Conservation (phyloP, 2,888 invertebrate genomes). For the Lobophora halterata region DNA sequence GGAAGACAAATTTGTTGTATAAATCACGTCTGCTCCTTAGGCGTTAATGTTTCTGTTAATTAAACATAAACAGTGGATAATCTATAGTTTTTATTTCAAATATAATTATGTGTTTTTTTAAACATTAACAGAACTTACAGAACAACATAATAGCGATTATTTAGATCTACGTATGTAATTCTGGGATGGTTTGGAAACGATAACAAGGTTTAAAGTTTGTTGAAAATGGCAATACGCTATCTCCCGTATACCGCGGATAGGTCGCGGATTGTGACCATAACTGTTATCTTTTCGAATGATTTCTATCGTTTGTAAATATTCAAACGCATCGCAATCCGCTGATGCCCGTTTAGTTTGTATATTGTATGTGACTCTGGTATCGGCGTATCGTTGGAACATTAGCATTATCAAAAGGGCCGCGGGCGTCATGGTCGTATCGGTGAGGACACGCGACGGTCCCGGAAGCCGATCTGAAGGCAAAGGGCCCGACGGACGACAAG, state of each 20-base stretch:
- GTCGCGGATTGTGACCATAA: conserved; percentile 50
- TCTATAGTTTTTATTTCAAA: too few relatives aligned
- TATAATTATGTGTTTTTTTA: too few relatives aligned
- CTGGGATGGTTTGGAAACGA: conserved; percentile 36
- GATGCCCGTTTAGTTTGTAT: conserved; percentile 64
- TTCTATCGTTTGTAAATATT: conserved; percentile 52
- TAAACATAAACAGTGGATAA: conserved; percentile 41
- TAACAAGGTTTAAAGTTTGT: conserved; percentile 13
- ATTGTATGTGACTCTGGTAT: conserved; percentile 70
- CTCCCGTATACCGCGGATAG: conserved; percentile 33
- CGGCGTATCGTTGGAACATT: conserved; percentile 68
- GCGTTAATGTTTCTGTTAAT: conserved; percentile 57
- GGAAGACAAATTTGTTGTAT: conserved; percentile 48
- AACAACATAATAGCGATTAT: too few relatives aligned
- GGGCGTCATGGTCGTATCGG: conserved; percentile 71
- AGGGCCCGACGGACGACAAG: conserved; percentile 65
- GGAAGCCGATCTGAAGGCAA: conserved; percentile 71
- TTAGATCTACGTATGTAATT: conserved; percentile 37
- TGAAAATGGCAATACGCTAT: conserved; percentile 27
- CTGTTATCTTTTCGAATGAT: conserved; percentile 54
- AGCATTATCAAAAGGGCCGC: conserved; percentile 78
- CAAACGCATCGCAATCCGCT: conserved; percentile 52
- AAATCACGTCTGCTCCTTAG: conserved; percentile 49
- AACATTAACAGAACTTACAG: too few relatives aligned
- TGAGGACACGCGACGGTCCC: conserved; percentile 68